Evolutionary conservation across 92 coral and sea anemone genomes (phyloP).

Genomic region (Montipora capitata): DNA sequence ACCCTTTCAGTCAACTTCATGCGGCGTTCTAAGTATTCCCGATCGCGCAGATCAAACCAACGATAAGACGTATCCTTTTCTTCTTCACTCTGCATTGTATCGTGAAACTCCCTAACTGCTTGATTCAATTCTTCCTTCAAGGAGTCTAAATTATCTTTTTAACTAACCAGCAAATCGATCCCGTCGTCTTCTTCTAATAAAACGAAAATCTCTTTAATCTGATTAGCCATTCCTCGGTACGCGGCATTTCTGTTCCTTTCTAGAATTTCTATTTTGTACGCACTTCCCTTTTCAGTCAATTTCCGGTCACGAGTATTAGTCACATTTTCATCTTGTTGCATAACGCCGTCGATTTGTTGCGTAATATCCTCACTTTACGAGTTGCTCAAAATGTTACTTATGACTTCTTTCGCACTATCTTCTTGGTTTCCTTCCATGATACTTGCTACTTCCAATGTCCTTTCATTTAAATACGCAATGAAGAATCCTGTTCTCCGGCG

Average conservation of each 20-base stretch:
- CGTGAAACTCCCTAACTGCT: conserved; percentile 28
- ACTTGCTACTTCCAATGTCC: background rate
- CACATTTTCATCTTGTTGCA: conserved; percentile 4
- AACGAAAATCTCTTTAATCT: conserved; percentile 1
- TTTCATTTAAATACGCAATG: background rate
- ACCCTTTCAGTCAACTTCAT: conserved; percentile 35
- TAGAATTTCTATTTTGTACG: background rate
- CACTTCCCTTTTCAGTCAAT: conserved; percentile 49
- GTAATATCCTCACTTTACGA: background rate
- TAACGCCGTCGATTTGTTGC: background rate
- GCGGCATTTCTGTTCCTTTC: conserved; percentile 30
- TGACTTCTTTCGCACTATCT: background rate
- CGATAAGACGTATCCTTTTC: conserved; percentile 47
- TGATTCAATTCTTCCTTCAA: conserved; percentile 39
- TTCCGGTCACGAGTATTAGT: conserved; percentile 14
- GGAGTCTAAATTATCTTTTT: conserved; percentile 42
- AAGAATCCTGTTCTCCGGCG: background rate
- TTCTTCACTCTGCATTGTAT: conserved; percentile 9
- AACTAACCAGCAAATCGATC: conserved; percentile 12
- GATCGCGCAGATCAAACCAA: conserved; percentile 53
- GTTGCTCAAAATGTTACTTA: background rate
- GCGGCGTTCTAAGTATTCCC: conserved; percentile 59
- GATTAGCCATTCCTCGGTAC: conserved; percentile 12
- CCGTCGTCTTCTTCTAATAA: background rate
- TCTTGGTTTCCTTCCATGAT: background rate